Evolutionary conservation across 2,888 invertebrate genomes (phyloP), one percentile per base, ranked within the genome.

Genomic region (Chironomus tentans): DNA sequence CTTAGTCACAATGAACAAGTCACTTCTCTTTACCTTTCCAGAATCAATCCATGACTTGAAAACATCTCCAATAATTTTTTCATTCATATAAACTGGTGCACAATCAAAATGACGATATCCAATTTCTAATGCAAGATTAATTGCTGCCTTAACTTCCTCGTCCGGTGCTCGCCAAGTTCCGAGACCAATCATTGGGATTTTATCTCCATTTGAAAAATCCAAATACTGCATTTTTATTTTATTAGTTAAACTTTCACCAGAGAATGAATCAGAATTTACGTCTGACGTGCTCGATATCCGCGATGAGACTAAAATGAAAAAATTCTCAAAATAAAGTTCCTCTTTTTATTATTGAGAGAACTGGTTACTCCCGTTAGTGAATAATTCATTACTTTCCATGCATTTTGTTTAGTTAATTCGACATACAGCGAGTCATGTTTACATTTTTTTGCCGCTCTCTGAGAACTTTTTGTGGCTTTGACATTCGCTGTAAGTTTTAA

Each of bases 21-120:
- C 92, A 79, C 92, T 91, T 78, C 95, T 87, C 79, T 86, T 90
- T 1, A 89, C 80, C 80, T 88, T 88, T 75, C 91, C 90, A 4
- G 87, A 86, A 68, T 87, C 87, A 48, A 94, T 83, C 90, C 92
- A 92, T 77, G 87, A 87, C 78, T 88, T 87, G 0, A 95, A 84
- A 0, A 91, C 91, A 62, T 88, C 87, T 0, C 94, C 94, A 78
- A 95, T 88, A 0, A 87, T 87, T 2, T 86, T 86, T 81, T 95
- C 94, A 80, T 94, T 94, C 78, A 88, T 86, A 80, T 95, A 94
- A 5, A 87, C 90, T 5, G 89, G 86, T 0, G 94, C 94, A 0
- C 92, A 89, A 82, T 95, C 94, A 78, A 95, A 91, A 80, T 93
- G 93, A 3, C 94, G 87, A 82, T 94, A 94, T 0, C 94, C 94